Evolutionary conservation across 2,797 vertebrate species (phyloP).

Genomic region (Melopsittacus undulatus): DNA sequence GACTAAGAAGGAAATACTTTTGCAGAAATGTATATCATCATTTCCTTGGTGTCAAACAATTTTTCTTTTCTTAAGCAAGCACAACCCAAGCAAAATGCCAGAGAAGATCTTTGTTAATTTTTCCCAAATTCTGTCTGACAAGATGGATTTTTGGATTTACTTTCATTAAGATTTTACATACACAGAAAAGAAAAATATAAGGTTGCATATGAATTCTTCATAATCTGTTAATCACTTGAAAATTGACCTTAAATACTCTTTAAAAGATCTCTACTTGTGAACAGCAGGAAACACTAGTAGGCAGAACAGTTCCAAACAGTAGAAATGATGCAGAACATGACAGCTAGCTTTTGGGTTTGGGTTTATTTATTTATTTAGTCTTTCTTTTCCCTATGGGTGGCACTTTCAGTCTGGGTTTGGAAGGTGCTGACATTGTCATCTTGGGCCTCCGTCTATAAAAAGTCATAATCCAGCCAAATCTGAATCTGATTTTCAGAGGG

Average conservation of each 20-base stretch:
- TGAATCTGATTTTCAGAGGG: not conserved
- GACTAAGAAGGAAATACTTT: conserved; percentile 11
- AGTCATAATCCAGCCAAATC: not conserved
- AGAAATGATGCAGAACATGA: not conserved
- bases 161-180: not conserved
- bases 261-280: not conserved
- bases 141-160: not conserved
- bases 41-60: not conserved
- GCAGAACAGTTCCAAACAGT: not conserved
- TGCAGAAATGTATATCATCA: not conserved
- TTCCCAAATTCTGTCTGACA: not conserved
- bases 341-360: not conserved
- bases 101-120: not conserved
- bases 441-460: not conserved
- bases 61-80: conserved; percentile 3
- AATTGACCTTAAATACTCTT: not conserved
- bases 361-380: not conserved
- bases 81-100: not conserved
- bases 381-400: not conserved
- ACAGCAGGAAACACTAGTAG: not conserved
- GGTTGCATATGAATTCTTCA: not conserved
- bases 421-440: not conserved
- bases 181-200: not conserved
- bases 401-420: not conserved
- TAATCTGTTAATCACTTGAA: not conserved